phyloP scores from a whole-genome alignment of 35 echinoderm and acorn worm species.

The Lytechinus variegatus region DNA sequence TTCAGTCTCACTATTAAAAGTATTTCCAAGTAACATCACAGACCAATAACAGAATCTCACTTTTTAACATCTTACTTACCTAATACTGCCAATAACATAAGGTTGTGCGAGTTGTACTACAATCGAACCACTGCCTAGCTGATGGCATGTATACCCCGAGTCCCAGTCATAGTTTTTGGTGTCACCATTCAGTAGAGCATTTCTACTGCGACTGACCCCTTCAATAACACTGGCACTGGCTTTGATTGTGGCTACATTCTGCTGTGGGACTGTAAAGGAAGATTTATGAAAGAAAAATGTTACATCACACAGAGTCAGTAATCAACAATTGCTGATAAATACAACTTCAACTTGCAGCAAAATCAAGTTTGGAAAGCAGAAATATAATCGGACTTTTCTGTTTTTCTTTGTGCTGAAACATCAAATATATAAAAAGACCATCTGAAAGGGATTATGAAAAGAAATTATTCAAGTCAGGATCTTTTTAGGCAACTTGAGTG shows the following conservation, averaged over 20 bases:
- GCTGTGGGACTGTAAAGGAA: constrained; percentile 68
- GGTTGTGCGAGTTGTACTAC: constrained; percentile 97
- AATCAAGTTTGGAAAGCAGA: no score
- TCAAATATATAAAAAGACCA: no score
- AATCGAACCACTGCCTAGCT: constrained; percentile 96
- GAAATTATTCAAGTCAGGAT: no score
- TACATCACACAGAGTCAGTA: no score
- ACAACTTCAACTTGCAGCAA: no score
- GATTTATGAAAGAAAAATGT: no score
- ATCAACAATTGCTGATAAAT: no score
- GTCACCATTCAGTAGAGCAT: constrained; percentile 96
- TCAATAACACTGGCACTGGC: constrained; percentile 96
- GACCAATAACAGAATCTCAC: neutral
- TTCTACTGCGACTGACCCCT: constrained; percentile 92
- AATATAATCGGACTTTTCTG: no score
- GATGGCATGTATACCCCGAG: constrained; percentile 98
- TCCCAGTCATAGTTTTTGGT: constrained; percentile 99
- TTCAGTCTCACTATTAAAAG: constrained; percentile 93
- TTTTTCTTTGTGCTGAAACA: no score
- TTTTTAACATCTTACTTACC: constrained; percentile 42
- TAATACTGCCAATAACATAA: constrained; percentile 88
- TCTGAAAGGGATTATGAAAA: no score
- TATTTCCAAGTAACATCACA: constrained; percentile 81
- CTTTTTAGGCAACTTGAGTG: no score
- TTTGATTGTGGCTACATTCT: constrained; percentile 94